Base-by-base conservation (phyloP, 2,888 invertebrate species). In the Tetropium fuscum region DNA sequence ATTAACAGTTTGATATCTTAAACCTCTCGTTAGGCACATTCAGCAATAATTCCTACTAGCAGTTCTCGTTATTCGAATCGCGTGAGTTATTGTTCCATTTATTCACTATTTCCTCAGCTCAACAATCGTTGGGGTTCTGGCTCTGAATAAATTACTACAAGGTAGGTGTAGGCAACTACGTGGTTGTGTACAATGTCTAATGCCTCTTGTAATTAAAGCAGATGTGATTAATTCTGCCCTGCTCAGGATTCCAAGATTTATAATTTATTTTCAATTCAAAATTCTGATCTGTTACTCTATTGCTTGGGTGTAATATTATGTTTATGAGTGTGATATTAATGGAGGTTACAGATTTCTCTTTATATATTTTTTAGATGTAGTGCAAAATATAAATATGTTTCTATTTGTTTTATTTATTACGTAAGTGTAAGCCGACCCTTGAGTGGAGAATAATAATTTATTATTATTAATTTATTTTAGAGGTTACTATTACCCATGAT, bases 1-100 rank as follows among this genome's bases (percentile, higher is more conserved):
- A 20, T 36, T 48, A 11, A 48, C 36, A 41, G 41, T 30, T 11
- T 48, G 34, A 48, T 36, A 22, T 48, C 48, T 48, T 51, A 51
- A 51, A 51, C 38, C 32, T 48, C 34, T 19, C 47, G 34, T 10
- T 48, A 48, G 20, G 47, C 20, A 27, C 51, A 40, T 40, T 40
- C 48, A 36, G 15, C 48, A 22, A 51, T 34, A 22, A 51, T 34
- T 40, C 18, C 27, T 38, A 51, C 20, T 36, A 48, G 22, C 48
- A 25, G 19, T 51, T 15, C 40, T 22, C 51, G 38, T 51, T 40
- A 40, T 51, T 40, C 64, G 64, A 64, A 66, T 60, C 60, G 63
- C 58, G 64, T 74, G 69, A 74, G 68, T 72, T 73, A 74, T 71
- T 60, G 71, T 69, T 63, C 69, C 71, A 69, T 73, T 74, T 74